Evolutionary conservation across 2,888 invertebrate species (phyloP), one percentile per base, ranked within the genome.

Genomic region (Charanyca ferruginea): DNA sequence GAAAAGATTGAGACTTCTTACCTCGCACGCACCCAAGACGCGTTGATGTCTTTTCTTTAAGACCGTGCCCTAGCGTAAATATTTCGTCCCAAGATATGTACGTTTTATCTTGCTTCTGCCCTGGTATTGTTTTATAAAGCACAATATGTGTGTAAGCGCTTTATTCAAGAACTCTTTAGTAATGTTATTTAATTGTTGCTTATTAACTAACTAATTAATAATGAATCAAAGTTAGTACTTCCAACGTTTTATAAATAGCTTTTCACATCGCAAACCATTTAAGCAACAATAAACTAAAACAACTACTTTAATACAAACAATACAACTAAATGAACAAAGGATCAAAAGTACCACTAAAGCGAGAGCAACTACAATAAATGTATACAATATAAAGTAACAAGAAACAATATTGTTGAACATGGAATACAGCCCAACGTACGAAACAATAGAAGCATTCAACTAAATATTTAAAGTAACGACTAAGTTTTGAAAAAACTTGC

Each of bases 391-490:
- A 78, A 78, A 84, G 77, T 76, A 86, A 87, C 86, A 83, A 87
- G 83, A 79, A 83, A 79, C 79, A 84, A 80, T 72, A 80, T 69
- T 76, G 68, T 68, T 66, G 80, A 85, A 90, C 88, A 87, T 88
- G 85, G 82, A 84, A 80, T 83, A 85, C 81, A 85, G 85, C 70
- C 64, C 73, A 82, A 84, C 79, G 79, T 77, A 79, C 77, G 79
- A 86, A 90, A 93, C 91, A 94, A 93, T 88, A 83, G 83, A 73
- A 75, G 85, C 89, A 89, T 90, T 91, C 89, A 90, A 90, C 89
- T 85, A 91, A 89, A 90, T 85, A 89, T 76, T 71, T 72, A 83
- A 88, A 87, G 88, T 87, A 86, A 91, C 87, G 88, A 86, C 87
- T 85, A 88, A 80, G 86, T 83, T 84, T 83, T 80, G 77, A 87